A percentile compares a stretch with the other conserved stretches of the same genome.
phyloP scores from a whole-genome alignment of 2,113 vertebrate species.

The Phodopus roborovskii region DNA sequence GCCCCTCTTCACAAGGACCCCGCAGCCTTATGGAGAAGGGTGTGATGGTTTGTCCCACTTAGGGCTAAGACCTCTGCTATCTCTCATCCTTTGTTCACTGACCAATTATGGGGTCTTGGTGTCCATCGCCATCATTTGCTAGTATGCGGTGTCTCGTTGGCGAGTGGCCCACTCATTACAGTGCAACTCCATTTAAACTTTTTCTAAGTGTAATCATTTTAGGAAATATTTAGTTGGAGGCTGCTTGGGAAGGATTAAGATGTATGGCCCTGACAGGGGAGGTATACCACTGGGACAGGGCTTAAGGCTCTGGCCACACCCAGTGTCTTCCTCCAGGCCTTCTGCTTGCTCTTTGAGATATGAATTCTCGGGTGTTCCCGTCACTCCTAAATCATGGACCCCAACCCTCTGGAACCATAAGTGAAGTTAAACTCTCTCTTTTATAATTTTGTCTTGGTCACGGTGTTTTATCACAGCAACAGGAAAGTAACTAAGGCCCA shows the following conservation, averaged over 20 bases:
- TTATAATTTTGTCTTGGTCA: background rate
- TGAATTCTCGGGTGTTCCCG: background rate
- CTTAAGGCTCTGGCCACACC: background rate
- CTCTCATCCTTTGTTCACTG: background rate
- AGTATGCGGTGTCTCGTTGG: background rate
- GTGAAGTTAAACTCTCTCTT: background rate
- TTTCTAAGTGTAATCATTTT: background rate
- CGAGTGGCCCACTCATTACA: background rate
- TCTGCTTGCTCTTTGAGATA: background rate
- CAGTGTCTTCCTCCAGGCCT: background rate
- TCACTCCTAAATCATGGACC: background rate
- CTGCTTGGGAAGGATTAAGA: background rate
- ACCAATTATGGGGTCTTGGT: background rate
- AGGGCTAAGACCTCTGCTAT: background rate
- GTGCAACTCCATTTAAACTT: background rate
- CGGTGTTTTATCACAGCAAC: background rate
- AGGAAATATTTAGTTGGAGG: background rate
- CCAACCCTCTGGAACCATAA: background rate
- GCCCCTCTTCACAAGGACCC: background rate
- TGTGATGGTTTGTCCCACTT: background rate
- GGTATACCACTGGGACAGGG: background rate
- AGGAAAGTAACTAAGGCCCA: background rate
- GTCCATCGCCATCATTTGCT: background rate
- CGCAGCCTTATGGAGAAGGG: background rate
- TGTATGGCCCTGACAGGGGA: background rate